These are phyloP conservation scores for Pipistrellus pipistrellus DNA, from an alignment of 2,797 vertebrate genomes.

Conservation along the genomic window DNA sequence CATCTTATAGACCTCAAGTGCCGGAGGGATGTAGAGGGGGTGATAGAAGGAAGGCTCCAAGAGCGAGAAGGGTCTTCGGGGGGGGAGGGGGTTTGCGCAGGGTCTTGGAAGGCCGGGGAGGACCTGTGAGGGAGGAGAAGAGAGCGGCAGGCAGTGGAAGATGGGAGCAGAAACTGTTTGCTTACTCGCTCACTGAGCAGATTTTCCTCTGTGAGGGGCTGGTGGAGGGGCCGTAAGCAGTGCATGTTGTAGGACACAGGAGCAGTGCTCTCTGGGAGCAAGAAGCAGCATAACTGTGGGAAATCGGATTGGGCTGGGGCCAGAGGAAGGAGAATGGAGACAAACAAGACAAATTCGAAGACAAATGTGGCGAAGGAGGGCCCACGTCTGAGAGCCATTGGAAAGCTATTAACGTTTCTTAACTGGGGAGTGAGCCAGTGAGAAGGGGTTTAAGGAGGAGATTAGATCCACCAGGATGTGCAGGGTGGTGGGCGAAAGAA, in stretches of 20 bases:
- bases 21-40: neutral
- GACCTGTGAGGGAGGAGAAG: neutral
- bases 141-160: neutral
- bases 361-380: neutral
- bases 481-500: neutral
- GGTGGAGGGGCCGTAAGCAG: neutral
- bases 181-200: neutral
- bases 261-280: neutral
- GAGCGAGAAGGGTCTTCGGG: slow-evolving; percentile 11
- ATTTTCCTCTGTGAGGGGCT: neutral
- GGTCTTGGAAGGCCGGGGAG: neutral
- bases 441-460: neutral
- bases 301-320: neutral
- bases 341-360: neutral
- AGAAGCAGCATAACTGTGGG: neutral
- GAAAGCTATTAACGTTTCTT: neutral
- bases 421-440: neutral
- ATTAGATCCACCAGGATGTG: neutral
- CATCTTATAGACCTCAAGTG: neutral
- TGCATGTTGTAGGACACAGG: neutral
- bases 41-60: neutral
- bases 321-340: neutral
- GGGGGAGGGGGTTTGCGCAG: neutral
- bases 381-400: neutral
- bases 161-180: neutral